Conservation (phyloP, 1,140 invertebrate species). For the Battus philenor region DNA sequence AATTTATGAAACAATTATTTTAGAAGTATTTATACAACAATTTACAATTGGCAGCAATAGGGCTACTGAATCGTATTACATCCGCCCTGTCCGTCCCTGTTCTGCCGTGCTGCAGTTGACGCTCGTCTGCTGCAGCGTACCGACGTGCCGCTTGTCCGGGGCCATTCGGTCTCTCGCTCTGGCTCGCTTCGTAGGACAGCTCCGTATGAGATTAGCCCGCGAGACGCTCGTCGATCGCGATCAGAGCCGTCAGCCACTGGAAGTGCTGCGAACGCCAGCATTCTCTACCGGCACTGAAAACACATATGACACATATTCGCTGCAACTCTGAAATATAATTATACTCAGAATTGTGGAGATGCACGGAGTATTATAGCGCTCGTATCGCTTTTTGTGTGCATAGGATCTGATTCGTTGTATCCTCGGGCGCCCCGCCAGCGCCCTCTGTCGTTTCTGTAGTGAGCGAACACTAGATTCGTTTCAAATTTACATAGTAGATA, state of each 20-base stretch:
- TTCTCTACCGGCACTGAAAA: too few relatives aligned
- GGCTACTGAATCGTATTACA: too few relatives aligned
- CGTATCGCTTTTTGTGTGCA: not conserved
- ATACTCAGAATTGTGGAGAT: too few relatives aligned
- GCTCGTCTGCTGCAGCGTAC: constrained; percentile 20
- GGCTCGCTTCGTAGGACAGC: constrained; percentile 50
- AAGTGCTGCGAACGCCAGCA: too few relatives aligned
- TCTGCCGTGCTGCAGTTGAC: constrained; percentile 1
- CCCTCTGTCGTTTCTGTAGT: constrained; percentile 55
- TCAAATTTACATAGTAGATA: constrained; percentile 65
- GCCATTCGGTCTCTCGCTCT: constrained; percentile 24
- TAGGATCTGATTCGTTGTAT: too few relatives aligned
- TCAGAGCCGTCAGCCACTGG: constrained; percentile 15
- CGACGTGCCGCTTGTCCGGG: constrained; percentile 19
- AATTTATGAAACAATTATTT: too few relatives aligned
- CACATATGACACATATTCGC: too few relatives aligned
- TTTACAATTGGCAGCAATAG: too few relatives aligned
- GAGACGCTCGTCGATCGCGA: constrained; percentile 21
- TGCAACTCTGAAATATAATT: too few relatives aligned
- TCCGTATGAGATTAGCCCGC: constrained; percentile 46
- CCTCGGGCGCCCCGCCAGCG: constrained; percentile 20
- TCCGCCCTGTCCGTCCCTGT: constrained; percentile 20
- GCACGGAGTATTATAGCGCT: too few relatives aligned
- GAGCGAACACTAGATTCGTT: constrained; percentile 69
- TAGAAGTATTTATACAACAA: too few relatives aligned